Percentiles rank a stretch among this genome's conserved stretches.
Evolutionary conservation across 2,797 vertebrate species (phyloP).

Genomic region (Alauda arvensis): DNA sequence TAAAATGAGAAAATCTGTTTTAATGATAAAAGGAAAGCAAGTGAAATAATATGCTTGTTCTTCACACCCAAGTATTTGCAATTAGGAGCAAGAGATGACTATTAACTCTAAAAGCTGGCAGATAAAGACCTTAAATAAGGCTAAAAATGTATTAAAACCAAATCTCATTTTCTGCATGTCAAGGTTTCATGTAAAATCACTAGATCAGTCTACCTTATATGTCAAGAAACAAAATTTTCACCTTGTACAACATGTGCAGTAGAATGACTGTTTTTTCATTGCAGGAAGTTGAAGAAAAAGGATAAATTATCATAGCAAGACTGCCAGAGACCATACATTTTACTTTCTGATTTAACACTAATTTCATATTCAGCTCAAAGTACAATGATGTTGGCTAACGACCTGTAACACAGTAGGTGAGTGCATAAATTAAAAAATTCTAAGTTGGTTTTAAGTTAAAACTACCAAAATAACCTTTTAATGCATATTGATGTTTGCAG

Average conservation of each 20-base stretch:
- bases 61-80: not conserved
- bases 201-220: not conserved
- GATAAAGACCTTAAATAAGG: not conserved
- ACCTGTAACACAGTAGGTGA: not conserved
- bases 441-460: not conserved
- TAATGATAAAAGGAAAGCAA: not conserved
- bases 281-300: not conserved
- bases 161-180: not conserved
- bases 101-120: not conserved
- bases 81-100: not conserved
- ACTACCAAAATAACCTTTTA: not conserved
- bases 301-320: not conserved
- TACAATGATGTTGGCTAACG: not conserved
- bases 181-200: not conserved
- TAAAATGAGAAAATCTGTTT: not conserved
- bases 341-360: not conserved
- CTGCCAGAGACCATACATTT: not conserved
- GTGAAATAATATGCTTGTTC: not conserved
- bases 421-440: not conserved
- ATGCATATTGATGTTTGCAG: not conserved
- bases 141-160: not conserved
- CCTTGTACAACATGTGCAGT: not conserved
- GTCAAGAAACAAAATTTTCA: not conserved
- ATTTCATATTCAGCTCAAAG: conserved; percentile 13
- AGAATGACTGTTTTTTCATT: not conserved